Evolutionary conservation across 2,797 vertebrate species (phyloP), one percentile per base, ranked within the genome.

Genomic region (Phalanger gymnotis): DNA sequence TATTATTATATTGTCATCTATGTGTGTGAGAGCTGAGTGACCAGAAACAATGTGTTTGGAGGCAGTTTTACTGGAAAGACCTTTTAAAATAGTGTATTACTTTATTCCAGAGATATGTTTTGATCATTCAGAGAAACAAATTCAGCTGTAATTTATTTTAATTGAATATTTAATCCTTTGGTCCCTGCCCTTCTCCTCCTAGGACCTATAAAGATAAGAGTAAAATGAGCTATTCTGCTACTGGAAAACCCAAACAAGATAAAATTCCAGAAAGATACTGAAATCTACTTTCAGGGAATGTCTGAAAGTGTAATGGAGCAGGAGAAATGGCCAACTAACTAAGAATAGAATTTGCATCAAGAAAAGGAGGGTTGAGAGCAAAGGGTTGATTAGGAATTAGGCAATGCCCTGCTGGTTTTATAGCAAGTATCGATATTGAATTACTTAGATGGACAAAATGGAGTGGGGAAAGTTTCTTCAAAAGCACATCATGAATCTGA

Each of bases 121-220:
- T 87, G 66, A 96, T 92, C 54, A 96, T 51, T 16, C 93, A 95
- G 66, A 91, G 34, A 95, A 96, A 92, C 90, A 90, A 53, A 96
- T 94, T 96, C 92, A 93, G 14, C 93, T 53, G 34, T 93, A 94
- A 95, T 94, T 96, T 95, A 51, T 96, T 96, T 96, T 95, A 95
- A 96, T 66, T 94, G 58, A 96, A 95, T 93, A 92, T 95, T 94
- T 95, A 95, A 96, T 95, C 55, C 61, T 73, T 97, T 97, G 96
- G 93, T 95, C 96, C 53, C 96, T 40, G 90, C 92, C 54, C 66
- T 93, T 90, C 34, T 96, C 30, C 90, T 96, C 96, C 93, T 94
- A 92, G 16, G 27, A 96, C n/a, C 91, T 12, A 1, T 34, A 96
- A 56, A 94, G 40, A 90, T 96, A 97, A 56, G 92, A 66, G 94